A percentile compares a stretch with the other conserved stretches of the same genome.
Evolutionary conservation across 2,797 vertebrate genomes (phyloP).

Genomic region (Synanceia verrucosa): DNA sequence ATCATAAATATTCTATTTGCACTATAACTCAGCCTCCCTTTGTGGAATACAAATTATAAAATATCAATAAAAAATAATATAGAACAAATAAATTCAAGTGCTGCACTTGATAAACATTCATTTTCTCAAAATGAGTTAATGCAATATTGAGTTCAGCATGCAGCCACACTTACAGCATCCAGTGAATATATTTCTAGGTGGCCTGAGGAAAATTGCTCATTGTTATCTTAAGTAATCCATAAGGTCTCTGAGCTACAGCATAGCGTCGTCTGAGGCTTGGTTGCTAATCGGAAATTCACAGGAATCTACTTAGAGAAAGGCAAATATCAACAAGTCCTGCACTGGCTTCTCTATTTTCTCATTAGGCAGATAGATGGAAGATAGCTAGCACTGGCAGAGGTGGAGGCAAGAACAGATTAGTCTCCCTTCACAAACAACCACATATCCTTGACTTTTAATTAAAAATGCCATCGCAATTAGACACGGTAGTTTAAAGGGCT

Average conservation of each 20-base stretch:
- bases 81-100: constrained; percentile 4
- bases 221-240: constrained; percentile 78
- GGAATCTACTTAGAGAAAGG: constrained; percentile 78
- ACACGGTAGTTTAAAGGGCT: constrained; percentile 84
- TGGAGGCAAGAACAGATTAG: constrained; percentile 82
- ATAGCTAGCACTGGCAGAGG: constrained; percentile 76
- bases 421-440: constrained; percentile 85
- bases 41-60: constrained; percentile 1
- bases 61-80: constrained; percentile 1
- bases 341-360: constrained; percentile 79
- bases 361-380: constrained; percentile 86
- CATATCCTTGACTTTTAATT: constrained; percentile 89
- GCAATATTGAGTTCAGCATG: constrained; percentile 23
- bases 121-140: constrained; percentile 7
- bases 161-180: constrained; percentile 16
- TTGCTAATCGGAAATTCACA: constrained; percentile 77
- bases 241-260: constrained; percentile 61
- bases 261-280: constrained; percentile 56
- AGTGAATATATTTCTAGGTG: constrained; percentile 17
- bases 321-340: constrained; percentile 84
- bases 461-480: constrained; percentile 88
- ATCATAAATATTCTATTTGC: constrained; percentile 13
- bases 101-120: constrained; percentile 2
- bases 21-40: background rate
- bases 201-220: constrained; percentile 52